Percentiles rank a stretch among this genome's conserved stretches.
phyloP scores from a whole-genome alignment of 2,888 invertebrate species.

The Andrena fulva region DNA sequence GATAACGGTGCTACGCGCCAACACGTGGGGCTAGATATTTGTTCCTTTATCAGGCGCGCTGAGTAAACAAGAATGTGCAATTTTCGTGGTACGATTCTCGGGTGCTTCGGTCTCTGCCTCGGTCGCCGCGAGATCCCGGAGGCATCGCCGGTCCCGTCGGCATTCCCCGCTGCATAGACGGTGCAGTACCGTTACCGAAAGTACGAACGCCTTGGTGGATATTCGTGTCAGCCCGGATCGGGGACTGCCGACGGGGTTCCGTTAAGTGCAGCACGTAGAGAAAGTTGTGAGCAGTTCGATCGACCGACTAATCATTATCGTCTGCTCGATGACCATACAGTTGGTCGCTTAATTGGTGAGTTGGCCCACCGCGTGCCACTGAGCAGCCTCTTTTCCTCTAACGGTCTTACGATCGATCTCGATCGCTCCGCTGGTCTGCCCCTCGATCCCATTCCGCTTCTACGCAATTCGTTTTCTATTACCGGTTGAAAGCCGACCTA shows the following conservation, averaged over 20 bases:
- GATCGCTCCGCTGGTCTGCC: too few species aligned
- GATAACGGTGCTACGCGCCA: slow-evolving; percentile 65
- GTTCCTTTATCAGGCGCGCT: slow-evolving; percentile 61
- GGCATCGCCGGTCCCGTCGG: not conserved
- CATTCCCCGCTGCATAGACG: slow-evolving; percentile 24
- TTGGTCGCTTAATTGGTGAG: slow-evolving; percentile 55
- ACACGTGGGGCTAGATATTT: slow-evolving; percentile 58
- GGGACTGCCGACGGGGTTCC: slow-evolving; percentile 8
- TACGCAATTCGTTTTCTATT: too few species aligned
- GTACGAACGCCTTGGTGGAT: slow-evolving; percentile 21
- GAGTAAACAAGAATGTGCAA: slow-evolving; percentile 73
- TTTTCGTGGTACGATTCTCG: slow-evolving; percentile 37
- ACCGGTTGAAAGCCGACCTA: too few species aligned
- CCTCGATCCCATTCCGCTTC: too few species aligned
- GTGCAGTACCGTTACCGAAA: slow-evolving; percentile 44
- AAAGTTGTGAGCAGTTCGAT: slow-evolving; percentile 45
- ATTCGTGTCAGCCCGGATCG: slow-evolving; percentile 39
- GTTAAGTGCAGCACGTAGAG: slow-evolving; percentile 47
- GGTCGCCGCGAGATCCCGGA: not conserved
- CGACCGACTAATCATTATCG: slow-evolving; percentile 56
- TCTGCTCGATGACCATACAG: slow-evolving; percentile 33
- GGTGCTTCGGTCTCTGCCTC: slow-evolving; percentile 16
- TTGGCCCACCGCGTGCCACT: slow-evolving; percentile 34
- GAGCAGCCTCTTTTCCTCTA: slow-evolving; percentile 6
- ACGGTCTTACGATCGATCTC: slow-evolving; percentile 40